A percentile compares a stretch with the other conserved stretches of the same genome.
These are phyloP conservation scores for Melinopterus prodromus DNA, from an alignment of 2,888 invertebrate species.

Conservation along the genomic window DNA sequence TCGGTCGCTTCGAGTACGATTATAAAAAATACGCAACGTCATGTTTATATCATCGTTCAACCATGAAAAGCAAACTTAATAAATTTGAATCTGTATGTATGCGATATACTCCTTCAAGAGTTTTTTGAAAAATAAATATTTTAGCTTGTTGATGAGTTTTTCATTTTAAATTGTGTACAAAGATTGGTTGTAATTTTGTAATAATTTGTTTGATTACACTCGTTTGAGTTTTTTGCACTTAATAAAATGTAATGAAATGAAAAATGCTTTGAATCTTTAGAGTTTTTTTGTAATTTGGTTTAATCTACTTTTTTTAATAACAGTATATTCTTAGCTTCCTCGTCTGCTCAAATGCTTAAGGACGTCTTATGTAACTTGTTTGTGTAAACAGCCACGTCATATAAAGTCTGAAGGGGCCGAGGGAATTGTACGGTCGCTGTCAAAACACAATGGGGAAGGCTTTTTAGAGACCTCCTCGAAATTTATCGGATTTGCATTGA, in stretches of 20 bases:
- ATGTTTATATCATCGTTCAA: not conserved
- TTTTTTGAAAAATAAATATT: too few species aligned
- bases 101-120: too few species aligned
- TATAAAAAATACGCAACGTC: not conserved
- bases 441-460: slow-evolving; percentile 34
- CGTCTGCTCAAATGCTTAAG: not conserved
- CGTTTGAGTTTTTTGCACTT: too few species aligned
- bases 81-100: too few species aligned
- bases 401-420: not conserved
- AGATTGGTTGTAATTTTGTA: too few species aligned
- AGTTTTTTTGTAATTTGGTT: not conserved
- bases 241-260: too few species aligned
- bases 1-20: not conserved
- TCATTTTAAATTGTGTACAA: too few species aligned
- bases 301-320: not conserved
- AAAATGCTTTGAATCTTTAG: too few species aligned
- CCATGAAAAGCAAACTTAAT: not conserved
- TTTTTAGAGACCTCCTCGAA: slow-evolving; percentile 35
- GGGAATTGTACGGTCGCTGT: slow-evolving; percentile 18
- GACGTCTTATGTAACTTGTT: not conserved
- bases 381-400: not conserved
- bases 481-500: slow-evolving; percentile 38
- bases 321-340: not conserved
- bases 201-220: too few species aligned
- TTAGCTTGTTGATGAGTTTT: too few species aligned